Evolutionary conservation across 2,113 vertebrate species (phyloP).

Genomic region (Sminthopsis crassicaudata): DNA sequence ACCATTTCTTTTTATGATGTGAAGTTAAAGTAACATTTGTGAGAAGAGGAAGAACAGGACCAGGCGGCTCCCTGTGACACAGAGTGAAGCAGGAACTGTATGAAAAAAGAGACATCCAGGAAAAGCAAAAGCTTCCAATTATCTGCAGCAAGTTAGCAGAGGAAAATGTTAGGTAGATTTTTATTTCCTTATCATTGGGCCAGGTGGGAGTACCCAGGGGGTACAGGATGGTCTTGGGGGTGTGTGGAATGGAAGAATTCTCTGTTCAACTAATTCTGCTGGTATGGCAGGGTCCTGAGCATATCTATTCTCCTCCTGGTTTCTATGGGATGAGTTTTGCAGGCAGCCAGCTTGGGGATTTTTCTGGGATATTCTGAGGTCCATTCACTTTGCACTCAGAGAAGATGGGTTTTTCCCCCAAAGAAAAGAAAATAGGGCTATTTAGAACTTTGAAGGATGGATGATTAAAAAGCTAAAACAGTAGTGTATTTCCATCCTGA

Average conservation of each 20-base stretch:
- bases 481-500: not conserved
- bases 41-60: constrained; percentile 26
- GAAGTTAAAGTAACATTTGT: constrained; percentile 66
- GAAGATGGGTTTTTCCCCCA: not conserved
- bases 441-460: not conserved
- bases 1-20: constrained; percentile 79
- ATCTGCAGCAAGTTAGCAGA: not conserved
- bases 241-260: not conserved
- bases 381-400: not conserved
- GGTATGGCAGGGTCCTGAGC: not conserved
- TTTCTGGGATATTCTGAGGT: not conserved
- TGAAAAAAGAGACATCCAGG: fast-evolving
- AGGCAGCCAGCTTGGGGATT: not conserved
- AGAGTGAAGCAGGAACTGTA: not conserved
- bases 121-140: constrained; percentile 3
- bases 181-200: not conserved
- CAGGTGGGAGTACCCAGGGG: not conserved
- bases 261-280: not conserved
- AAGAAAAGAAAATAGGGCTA: not conserved
- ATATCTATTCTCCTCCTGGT: not conserved
- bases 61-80: not conserved
- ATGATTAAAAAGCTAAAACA: not conserved
- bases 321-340: not conserved
- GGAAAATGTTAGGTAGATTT: not conserved
- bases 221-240: not conserved